Percentiles rank a stretch among this genome's conserved stretches.
Conservation (phyloP, 1,140 invertebrate genomes). For the Drosophila funebris region DNA sequence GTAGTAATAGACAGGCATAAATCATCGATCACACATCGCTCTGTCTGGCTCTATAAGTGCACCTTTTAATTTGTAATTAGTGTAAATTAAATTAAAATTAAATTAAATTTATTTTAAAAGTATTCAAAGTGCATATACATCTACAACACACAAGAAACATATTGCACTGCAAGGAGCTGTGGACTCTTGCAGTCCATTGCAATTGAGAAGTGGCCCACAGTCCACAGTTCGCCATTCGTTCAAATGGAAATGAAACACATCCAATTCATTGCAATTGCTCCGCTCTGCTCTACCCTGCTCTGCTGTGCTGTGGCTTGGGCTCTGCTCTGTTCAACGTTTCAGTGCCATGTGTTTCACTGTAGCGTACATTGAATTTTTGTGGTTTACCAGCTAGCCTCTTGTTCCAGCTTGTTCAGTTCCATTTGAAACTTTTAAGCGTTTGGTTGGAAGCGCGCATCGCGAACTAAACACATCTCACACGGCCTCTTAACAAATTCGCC, state of each 20-base stretch:
- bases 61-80: too few species aligned
- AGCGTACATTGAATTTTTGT: background rate
- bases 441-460: constrained; percentile 44
- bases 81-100: too few species aligned
- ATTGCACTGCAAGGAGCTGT: constrained; percentile 5
- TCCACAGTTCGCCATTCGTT: constrained; percentile 19
- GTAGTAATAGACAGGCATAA: too few species aligned
- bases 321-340: constrained; percentile 11
- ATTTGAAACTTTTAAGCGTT: constrained; percentile 47
- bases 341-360: constrained; percentile 20
- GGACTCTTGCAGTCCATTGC: constrained; percentile 18
- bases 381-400: constrained; percentile 24
- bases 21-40: too few species aligned
- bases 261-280: background rate
- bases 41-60: too few species aligned
- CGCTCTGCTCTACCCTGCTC: background rate
- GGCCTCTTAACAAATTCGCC: constrained; percentile 25
- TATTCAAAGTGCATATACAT: background rate
- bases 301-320: background rate
- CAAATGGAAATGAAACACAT: constrained; percentile 27
- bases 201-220: constrained; percentile 30
- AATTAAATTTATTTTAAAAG: too few species aligned
- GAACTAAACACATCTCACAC: constrained; percentile 13
- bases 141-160: background rate
- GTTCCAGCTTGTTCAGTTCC: constrained; percentile 28